Evolutionary conservation across 2,113 vertebrate species (phyloP).

Genomic region (Varanus komodoensis): DNA sequence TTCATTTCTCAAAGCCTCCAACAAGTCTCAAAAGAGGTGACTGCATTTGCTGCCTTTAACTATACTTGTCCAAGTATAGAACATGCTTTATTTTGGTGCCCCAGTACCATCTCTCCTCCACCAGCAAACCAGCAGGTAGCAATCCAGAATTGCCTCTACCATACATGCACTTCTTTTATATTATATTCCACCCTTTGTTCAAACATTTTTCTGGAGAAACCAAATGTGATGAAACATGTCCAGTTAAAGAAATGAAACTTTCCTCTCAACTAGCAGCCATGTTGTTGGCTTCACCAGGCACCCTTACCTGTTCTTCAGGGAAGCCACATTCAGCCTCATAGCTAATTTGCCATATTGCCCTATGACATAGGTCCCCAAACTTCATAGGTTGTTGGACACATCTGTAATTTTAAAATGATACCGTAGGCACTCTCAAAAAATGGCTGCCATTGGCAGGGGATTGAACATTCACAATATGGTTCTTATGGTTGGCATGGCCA

Average conservation of each 20-base stretch:
- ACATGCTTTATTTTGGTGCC: background rate
- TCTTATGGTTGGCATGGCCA: no score
- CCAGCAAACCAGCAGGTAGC: background rate
- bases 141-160: background rate
- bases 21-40: background rate
- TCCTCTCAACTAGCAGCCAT: background rate
- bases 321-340: background rate
- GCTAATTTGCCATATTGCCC: background rate
- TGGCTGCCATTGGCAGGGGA: no score
- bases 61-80: background rate
- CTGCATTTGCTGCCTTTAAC: background rate
- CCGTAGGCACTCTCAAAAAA: no score
- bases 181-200: background rate
- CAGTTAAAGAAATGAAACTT: background rate
- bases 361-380: no score
- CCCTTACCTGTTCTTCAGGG: background rate
- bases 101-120: background rate
- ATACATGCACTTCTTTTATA: background rate
- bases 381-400: no score
- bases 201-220: background rate
- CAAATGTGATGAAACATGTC: background rate
- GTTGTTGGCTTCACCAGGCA: background rate
- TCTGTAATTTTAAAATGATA: no score
- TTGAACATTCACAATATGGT: no score
- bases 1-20: background rate